Evolutionary conservation across 1,140 invertebrate genomes (phyloP).

Genomic region (Neotoxoptera formosana): DNA sequence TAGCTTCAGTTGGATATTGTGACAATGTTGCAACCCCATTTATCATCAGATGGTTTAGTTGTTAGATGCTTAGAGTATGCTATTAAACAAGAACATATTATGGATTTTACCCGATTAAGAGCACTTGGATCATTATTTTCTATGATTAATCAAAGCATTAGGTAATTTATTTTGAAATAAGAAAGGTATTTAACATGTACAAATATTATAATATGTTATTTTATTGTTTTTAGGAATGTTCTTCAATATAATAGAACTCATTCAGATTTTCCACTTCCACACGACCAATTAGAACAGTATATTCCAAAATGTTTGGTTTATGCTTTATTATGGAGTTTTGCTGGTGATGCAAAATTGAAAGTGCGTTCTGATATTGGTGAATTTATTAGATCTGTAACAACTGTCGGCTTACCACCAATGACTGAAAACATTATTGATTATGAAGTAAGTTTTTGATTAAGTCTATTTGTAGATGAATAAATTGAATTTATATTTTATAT

Average conservation of each 20-base stretch:
- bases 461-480: background rate
- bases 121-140: constrained; percentile 96
- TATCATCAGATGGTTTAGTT: constrained; percentile 92
- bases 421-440: constrained; percentile 89
- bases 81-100: constrained; percentile 93
- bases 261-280: constrained; percentile 91
- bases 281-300: constrained; percentile 92
- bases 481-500: background rate
- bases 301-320: constrained; percentile 93
- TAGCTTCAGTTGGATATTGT: constrained; percentile 83
- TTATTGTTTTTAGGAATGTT: constrained; percentile 74
- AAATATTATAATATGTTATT: background rate
- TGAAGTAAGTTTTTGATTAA: constrained; percentile 75
- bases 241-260: constrained; percentile 93
- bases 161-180: constrained; percentile 64
- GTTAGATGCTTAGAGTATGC: constrained; percentile 91
- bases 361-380: constrained; percentile 92
- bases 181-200: background rate
- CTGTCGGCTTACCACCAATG: constrained; percentile 86
- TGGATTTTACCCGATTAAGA: constrained; percentile 96
- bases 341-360: constrained; percentile 97
- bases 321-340: constrained; percentile 95
- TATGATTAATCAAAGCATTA: constrained; percentile 93
- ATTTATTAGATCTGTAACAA: constrained; percentile 94
- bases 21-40: constrained; percentile 81